A percentile compares a stretch with the other conserved stretches of the same genome.
Evolutionary conservation across 23 tunicate species (phyloP).

Genomic region (Styela plicata): DNA sequence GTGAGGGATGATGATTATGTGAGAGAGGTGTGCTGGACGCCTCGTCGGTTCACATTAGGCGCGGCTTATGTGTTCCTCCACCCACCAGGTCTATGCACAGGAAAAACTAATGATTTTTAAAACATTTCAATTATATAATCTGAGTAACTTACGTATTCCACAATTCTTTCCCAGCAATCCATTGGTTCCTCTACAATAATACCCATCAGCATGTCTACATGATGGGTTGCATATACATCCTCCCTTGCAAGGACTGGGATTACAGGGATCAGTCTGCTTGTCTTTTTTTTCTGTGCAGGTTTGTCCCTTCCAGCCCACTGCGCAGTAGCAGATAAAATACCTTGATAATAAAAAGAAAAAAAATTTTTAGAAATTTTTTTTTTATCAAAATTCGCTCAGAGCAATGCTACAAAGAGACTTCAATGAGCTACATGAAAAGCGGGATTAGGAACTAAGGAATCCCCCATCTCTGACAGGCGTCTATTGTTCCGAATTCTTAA

Average conservation of each 20-base stretch:
- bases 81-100: no score
- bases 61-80: no score
- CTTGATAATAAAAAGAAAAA: background rate
- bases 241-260: background rate
- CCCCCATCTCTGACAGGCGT: no score
- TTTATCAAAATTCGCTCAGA: no score
- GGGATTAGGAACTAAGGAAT: no score
- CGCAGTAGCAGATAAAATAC: background rate
- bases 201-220: background rate
- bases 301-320: background rate
- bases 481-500: no score
- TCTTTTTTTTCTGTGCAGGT: background rate
- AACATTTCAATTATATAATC: background rate
- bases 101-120: background rate
- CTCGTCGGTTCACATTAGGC: no score
- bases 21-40: no score
- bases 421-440: no score
- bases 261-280: background rate
- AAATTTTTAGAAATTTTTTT: no score
- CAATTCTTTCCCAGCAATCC: slow-evolving; percentile 7
- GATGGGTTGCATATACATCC: background rate
- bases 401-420: no score
- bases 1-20: no score
- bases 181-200: background rate
- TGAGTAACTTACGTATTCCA: background rate